Evolutionary conservation across 1,140 invertebrate species (phyloP), one percentile per base, ranked within the genome.

Genomic region (Micrasema longulum): DNA sequence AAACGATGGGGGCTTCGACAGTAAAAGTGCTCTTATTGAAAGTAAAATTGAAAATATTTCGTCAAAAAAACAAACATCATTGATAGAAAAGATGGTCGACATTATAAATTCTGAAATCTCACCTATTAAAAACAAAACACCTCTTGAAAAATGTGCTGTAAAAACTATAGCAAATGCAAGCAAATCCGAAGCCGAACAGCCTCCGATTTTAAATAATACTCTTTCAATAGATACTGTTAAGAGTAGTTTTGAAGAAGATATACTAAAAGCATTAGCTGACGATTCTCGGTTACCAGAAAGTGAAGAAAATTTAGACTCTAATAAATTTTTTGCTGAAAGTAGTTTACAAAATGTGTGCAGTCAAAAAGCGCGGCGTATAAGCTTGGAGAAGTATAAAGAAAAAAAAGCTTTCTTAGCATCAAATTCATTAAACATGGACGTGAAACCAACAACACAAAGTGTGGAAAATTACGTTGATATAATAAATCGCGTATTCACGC

Each of bases 331-430:
- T 16, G 47, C 35, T 10, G 55, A 68, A 22, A 55, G 36, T 50
- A 52, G 48, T 66, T 12, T 23, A 2, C 53, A 69, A 64, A 77
- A 16, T 82, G 76, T 75, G 1, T 16, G n/a, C 20, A 77, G 78
- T 11, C 73, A 81, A 68, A 81, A 82, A 77, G 77, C 81, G 52
- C 84, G 83, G 77, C 78, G 81, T 77, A 85, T 85, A 73, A 83
- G 83, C 9, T 81, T 85, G 45, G 84, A 85, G 79, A 84, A 79
- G 38, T 85, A 85, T 71, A 85, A 85, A 77, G 76, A 84, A 75
- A 75, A 75, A 66, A 18, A 69, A 14, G 52, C 14, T n/a, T 35
- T 31, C 1, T 12, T 20, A 69, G 14, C 50, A 23, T 41, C 31
- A 14, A 20, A 11, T 14, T 12, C 52, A 14, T 43, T 23, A 18